Base-by-base conservation (phyloP, 2,888 invertebrate genomes). In the Lasioglossum calceatum region DNA sequence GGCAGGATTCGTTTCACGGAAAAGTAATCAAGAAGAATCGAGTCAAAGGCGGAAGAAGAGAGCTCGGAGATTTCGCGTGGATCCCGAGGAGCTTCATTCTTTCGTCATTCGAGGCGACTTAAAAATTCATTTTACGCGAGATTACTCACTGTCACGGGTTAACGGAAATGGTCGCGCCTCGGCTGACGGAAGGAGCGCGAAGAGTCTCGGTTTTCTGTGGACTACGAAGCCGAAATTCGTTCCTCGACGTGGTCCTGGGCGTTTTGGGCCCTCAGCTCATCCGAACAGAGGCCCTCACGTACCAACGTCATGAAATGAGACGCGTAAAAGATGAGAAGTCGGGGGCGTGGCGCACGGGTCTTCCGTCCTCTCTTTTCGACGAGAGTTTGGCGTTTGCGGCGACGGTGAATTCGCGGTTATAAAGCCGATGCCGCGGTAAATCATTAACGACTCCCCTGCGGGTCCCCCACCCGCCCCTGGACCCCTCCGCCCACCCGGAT, bases 261-360 rank as follows among this genome's bases (percentile, higher is more conserved):
- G 85, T 82, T 81, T 71, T 73, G 78, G 80, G 73, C 39, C 75
- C 85, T 79, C 81, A 47, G 84, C n/a, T n/a, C n/a, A n/a, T n/a
- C 58, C 58, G 36, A 86, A 88, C 84, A 14, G 61, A 71, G 87
- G 86, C 87, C 85, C 85, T 87, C 85, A 72, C 86, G 89, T 84
- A 87, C 86, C 89, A 82, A 87, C 89, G 87, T 91, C 92, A 88
- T 80, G 86, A 85, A 86, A 92, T 90, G 92, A 91, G 92, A 92
- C 90, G 92, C 89, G 92, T 89, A 92, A 92, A 92, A 92, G 88
- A 92, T 92, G 92, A 92, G 92, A 92, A 91, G 90, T 92, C 87
- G 92, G 89, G 90, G 92, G 92, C 92, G 92, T 92, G 92, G 89
- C 91, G 74, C 75, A 73, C 61, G 77, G n/a, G 27, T 80, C 77